Evolutionary conservation across 2,888 invertebrate species (phyloP), one percentile per base, ranked within the genome.

Genomic region (Andrena dorsata): DNA sequence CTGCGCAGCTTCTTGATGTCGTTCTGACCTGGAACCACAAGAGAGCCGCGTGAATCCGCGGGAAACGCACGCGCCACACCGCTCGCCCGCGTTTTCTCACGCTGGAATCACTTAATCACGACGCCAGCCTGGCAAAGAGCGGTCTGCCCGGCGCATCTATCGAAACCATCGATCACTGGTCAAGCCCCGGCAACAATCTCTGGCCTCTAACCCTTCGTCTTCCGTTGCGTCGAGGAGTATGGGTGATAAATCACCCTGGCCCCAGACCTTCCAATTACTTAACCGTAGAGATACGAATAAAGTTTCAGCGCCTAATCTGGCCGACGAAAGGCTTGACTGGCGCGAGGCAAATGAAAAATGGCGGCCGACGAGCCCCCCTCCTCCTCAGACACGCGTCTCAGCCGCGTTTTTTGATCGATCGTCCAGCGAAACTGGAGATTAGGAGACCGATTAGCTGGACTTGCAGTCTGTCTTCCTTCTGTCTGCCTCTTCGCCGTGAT

Each of bases 1-100:
- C 97, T 95, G 84, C 97, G 96, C 91, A 98, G 93, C 93, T 98
- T 98, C 94, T 98, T 98, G 90, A 98, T 97, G 92, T 98, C 98
- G 88, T 96, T 97, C 93, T 98, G 98, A 88, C 98, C 98, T 98
- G 94, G 26, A 94, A 93, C 51, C 51, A 70, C 23, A 58, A 53
- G 41, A 28, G 26, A 47, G 78, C 87, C 13, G 4, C n/a, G 69
- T 63, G 23, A 53, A 26, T 0, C 0, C 10, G 3, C 20, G 68
- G n/a, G 56, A 30, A 70, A 41, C 65, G 60, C 64, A 30, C 28
- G n/a, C 61, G 63, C 56, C 8, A n/a, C 30, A 20, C 13, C 30
- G 20, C 20, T 30, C 76, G 30, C 58, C 13, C 69, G 58, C 13
- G 70, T 76, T 85, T 88, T 84, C 86, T 81, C 75, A 74, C 79